Percentiles rank a stretch among this genome's conserved stretches.
Conservation (phyloP, 2,888 invertebrate genomes). For the Euproctis similis region DNA sequence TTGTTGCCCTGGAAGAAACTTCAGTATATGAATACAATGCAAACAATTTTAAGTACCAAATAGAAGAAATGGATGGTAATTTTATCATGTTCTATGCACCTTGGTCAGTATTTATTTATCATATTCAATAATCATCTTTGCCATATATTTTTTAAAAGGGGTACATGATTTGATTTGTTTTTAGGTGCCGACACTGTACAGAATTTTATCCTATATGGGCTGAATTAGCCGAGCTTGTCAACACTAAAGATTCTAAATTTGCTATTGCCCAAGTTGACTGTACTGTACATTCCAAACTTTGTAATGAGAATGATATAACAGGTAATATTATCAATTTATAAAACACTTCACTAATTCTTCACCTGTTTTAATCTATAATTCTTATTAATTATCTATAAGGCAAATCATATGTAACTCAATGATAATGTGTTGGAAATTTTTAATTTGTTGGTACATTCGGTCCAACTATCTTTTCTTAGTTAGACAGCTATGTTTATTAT, state of each 20-base stretch:
- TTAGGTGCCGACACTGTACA: constrained; percentile 91
- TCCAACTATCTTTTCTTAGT: too few relatives aligned
- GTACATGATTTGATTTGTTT: constrained; percentile 8
- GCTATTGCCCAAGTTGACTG: constrained; percentile 88
- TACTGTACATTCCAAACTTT: constrained; percentile 80
- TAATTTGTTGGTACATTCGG: too few relatives aligned
- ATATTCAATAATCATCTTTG: too few relatives aligned
- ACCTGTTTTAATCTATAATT: neutral
- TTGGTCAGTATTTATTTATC: constrained; percentile 73
- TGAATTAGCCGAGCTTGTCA: constrained; percentile 81
- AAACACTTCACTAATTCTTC: neutral
- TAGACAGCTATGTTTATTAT: too few relatives aligned
- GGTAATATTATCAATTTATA: constrained; percentile 42
- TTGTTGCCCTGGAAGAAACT: constrained; percentile 81
- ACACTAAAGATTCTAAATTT: constrained; percentile 78
- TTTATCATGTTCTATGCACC: constrained; percentile 88
- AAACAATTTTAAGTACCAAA: constrained; percentile 78
- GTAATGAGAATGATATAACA: constrained; percentile 84
- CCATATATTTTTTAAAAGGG: neutral
- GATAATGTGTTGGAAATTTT: too few relatives aligned
- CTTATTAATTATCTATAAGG: too few relatives aligned
- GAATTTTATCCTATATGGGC: constrained; percentile 85
- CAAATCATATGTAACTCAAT: too few relatives aligned
- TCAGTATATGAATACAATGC: constrained; percentile 73
- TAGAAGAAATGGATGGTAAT: constrained; percentile 79